phyloP scores from a whole-genome alignment of 1,140 invertebrate species.

The Aphelinus certus region DNA sequence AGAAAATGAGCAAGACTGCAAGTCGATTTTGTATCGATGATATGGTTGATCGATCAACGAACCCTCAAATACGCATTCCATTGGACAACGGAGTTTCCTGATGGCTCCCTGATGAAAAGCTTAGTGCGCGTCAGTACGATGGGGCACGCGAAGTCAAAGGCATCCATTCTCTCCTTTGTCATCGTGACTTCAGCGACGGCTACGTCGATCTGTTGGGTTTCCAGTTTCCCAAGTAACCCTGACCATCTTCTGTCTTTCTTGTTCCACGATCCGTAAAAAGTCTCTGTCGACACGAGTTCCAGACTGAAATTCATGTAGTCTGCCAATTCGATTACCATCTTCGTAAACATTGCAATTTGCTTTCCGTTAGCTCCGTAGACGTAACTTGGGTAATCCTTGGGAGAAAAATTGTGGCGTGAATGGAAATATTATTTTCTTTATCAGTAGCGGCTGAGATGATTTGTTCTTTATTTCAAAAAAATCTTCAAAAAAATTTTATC shows the following conservation, averaged over 20 bases:
- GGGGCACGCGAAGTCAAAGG: slow-evolving; percentile 52
- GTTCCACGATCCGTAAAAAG: slow-evolving; percentile 44
- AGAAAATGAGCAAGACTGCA: too few relatives aligned
- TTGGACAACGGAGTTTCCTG: slow-evolving; percentile 29
- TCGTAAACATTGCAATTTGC: slow-evolving; percentile 37
- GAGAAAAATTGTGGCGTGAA: not conserved
- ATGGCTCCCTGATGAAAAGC: slow-evolving; percentile 46
- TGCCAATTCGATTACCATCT: slow-evolving; percentile 45
- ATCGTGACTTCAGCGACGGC: slow-evolving; percentile 50
- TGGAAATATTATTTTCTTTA: not conserved
- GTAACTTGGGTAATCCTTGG: slow-evolving; percentile 38
- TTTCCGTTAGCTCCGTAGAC: slow-evolving; percentile 12
- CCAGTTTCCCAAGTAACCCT: slow-evolving; percentile 48
- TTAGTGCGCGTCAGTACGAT: slow-evolving; percentile 43
- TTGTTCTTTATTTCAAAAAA: not conserved
- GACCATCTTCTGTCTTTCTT: slow-evolving; percentile 42
- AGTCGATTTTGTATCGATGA: too few relatives aligned
- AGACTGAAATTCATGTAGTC: slow-evolving; percentile 48
- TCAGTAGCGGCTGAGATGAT: not conserved
- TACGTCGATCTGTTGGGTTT: slow-evolving; percentile 42
- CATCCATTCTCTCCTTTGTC: slow-evolving; percentile 41
- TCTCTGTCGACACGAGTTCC: not conserved
- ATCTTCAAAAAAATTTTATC: not conserved
- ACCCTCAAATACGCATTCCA: slow-evolving; percentile 53
- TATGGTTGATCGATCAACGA: not conserved